Base-by-base conservation (phyloP, 2,888 invertebrate genomes). In the Pegoplata infirma region DNA sequence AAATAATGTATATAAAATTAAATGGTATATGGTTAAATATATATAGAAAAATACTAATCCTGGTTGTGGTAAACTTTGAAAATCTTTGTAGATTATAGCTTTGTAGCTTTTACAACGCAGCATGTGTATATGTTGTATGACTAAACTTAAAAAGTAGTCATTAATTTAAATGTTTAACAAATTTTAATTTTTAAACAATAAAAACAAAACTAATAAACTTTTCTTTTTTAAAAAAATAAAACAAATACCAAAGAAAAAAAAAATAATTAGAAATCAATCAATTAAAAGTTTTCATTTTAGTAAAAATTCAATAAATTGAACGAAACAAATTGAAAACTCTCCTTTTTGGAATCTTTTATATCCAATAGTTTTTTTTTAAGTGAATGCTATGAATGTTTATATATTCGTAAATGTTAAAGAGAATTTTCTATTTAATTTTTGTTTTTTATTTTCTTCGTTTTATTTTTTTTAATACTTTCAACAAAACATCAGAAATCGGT, bases 401-500 rank as follows among this genome's bases (percentile, higher is more conserved):
- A 58, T 19, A n/a, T 36, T 51, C 23, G 5, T 47, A 8, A 5
- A 47, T 47, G 14, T 8, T 58, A 40, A 49, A 23, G 47, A 46
- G 56, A 58, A 61, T 53, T 66, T 66, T 46, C 14, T 47, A 51
- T 46, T 55, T 53, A n/a, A 55, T 25, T n/a, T n/a, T 58, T 64
- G 5, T 36, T 25, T 16, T n/a, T 4, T 36, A n/a, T 23, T 64
- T 61, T 46, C 25, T 46, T 61, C 44, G 0, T 46, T 47, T 59
- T 25, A 23, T 46, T 68, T 76, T 61, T 55, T 64, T 25, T 53
- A 56, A 19, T 56, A 21, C 16, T 53, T 63, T 36, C 36, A 49
- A 36, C 16, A 44, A 28, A 36, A 53, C 25, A 67, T 81, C 91
- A 95, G 96, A 94, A 91, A 92, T 95, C 87, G 93, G 93, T 87